Conservation (phyloP, 2,888 invertebrate species). For the Xestia c-nigrum region DNA sequence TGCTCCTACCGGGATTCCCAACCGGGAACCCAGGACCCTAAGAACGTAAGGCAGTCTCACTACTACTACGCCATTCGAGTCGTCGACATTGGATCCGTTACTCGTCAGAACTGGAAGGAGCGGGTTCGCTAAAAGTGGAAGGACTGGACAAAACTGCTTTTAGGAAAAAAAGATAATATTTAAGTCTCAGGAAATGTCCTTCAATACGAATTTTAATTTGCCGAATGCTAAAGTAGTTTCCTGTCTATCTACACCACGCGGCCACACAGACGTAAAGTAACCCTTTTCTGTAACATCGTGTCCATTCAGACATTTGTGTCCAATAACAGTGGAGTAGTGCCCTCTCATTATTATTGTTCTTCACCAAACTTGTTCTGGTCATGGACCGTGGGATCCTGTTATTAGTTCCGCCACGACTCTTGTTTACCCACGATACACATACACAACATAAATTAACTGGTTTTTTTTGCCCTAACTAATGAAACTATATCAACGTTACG, state of each 20-base stretch:
- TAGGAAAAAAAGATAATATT: neutral
- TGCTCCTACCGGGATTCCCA: too few relatives aligned
- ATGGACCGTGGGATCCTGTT: conserved; percentile 80
- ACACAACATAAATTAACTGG: conserved; percentile 43
- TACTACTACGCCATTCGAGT: too few relatives aligned
- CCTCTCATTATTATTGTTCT: conserved; percentile 67
- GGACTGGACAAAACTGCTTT: neutral
- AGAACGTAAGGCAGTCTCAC: too few relatives aligned
- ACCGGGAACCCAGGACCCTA: too few relatives aligned
- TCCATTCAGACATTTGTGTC: conserved; percentile 46
- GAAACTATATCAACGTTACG: conserved; percentile 3
- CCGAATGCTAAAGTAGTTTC: neutral
- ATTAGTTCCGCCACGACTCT: conserved; percentile 80
- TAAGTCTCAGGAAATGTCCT: neutral
- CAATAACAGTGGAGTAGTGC: conserved; percentile 48
- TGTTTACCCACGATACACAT: conserved; percentile 75
- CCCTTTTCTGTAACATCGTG: conserved; percentile 17
- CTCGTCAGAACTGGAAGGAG: neutral
- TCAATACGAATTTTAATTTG: neutral
- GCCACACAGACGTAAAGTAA: neutral
- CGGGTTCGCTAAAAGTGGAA: neutral
- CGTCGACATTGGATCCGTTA: neutral
- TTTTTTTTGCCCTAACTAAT: conserved; percentile 31
- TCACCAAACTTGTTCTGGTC: conserved; percentile 79
- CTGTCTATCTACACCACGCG: neutral